Base-by-base conservation (phyloP, 1,140 invertebrate genomes). In the Anastrepha ludens region DNA sequence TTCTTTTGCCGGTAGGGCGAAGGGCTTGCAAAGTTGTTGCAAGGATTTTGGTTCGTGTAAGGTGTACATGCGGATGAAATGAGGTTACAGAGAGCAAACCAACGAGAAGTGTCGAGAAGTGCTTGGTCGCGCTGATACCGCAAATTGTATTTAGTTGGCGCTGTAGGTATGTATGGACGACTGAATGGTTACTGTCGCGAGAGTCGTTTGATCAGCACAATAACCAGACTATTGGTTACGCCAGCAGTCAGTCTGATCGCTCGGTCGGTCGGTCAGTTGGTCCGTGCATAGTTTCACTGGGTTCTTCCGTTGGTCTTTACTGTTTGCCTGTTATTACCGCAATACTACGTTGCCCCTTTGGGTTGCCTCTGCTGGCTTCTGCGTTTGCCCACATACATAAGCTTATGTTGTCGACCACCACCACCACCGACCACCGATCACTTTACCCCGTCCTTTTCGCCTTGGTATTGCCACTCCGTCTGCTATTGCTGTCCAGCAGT, bases 141-240 rank as follows among this genome's bases (percentile, higher is more conserved):
- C n/a, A 55, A 81, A 55, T 81, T 81, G 74, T 81, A 55, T 55
- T 81, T 81, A 55, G 44, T 81, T 50, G 74, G 74, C 47, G 74
- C 74, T 81, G 74, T 55, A 20, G 64, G 29, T 20, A 81, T 41
- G 44, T 74, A 74, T 74, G 70, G 47, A 55, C 50, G 74, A 55
- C 47, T 55, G 74, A 55, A 13, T 67, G n/a, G 20, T 55, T 6
- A 11, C 64, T 20, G 74, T 20, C 74, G 74, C 74, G 47, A 47
- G 47, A 47, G 39, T 55, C n/a, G 44, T 81, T 81, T 81, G 74
- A 81, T 81, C 74, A 81, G 74, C n/a, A 81, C 74, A 81, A 55
- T n/a, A 81, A 81, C 55, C 47, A 55, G 74, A 74, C 29, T 44
- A 41, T 44, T 41, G 67, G 41, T 74, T 74, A 15, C 39, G 67